These are phyloP conservation scores for Hephaestus fuliginosus DNA, from an alignment of 2,797 vertebrate species.

Conservation along the genomic window DNA sequence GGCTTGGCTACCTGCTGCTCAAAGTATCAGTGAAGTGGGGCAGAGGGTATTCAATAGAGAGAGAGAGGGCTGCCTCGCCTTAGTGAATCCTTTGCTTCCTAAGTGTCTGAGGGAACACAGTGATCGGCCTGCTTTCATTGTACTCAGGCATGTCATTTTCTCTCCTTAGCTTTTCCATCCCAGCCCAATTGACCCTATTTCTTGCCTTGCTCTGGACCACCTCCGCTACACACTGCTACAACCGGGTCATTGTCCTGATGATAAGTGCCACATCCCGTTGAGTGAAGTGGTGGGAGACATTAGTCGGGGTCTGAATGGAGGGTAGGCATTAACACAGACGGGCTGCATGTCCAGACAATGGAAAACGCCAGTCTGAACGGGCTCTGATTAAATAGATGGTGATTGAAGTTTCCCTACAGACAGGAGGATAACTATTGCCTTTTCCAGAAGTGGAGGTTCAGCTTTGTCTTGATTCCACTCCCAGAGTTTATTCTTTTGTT, in stretches of 20 bases:
- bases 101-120: constrained; percentile 58
- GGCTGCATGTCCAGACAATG: constrained; percentile 66
- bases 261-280: constrained; percentile 77
- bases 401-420: constrained; percentile 76
- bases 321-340: constrained; percentile 58
- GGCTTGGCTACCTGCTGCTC: constrained; percentile 20
- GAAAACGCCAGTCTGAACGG: constrained; percentile 57
- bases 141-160: constrained; percentile 67
- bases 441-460: constrained; percentile 46
- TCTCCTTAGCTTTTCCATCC: constrained; percentile 64
- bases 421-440: constrained; percentile 57
- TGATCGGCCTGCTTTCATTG: constrained; percentile 58
- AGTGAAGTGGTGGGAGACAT: constrained; percentile 73
- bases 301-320: constrained; percentile 66
- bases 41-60: constrained; percentile 30
- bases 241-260: constrained; percentile 74
- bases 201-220: constrained; percentile 55
- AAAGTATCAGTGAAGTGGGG: constrained; percentile 29
- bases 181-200: constrained; percentile 69
- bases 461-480: constrained; percentile 47
- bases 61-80: constrained; percentile 26
- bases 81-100: constrained; percentile 59
- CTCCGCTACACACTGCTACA: constrained; percentile 52
- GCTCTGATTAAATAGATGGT: constrained; percentile 75
- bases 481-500: constrained; percentile 48